Conservation (phyloP, 2,797 vertebrate species). For the Lophotriccus pileatus region DNA sequence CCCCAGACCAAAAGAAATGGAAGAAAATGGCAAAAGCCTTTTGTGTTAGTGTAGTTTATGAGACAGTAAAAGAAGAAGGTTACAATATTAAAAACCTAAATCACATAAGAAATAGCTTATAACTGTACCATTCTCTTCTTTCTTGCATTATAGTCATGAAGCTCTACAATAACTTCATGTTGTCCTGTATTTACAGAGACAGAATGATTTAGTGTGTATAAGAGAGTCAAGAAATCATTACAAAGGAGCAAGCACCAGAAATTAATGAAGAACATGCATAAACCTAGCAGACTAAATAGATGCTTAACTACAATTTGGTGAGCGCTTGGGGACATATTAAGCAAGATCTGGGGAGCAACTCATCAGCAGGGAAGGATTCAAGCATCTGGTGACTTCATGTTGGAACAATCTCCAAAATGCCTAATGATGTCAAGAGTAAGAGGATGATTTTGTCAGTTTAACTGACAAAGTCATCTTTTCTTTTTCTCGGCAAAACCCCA, state of each 20-base stretch:
- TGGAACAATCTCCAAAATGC: background rate
- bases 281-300: constrained; percentile 24
- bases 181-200: background rate
- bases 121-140: background rate
- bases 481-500: background rate
- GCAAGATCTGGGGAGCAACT: background rate
- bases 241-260: background rate
- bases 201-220: background rate
- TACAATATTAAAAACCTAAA: background rate
- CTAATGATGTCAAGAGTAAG: background rate
- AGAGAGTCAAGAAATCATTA: constrained; percentile 3
- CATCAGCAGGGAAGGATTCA: constrained; percentile 5
- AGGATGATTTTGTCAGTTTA: background rate
- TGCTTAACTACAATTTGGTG: constrained; percentile 10
- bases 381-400: background rate
- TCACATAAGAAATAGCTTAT: background rate
- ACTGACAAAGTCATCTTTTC: background rate
- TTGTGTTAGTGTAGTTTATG: background rate
- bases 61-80: background rate
- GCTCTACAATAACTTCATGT: background rate
- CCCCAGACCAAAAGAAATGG: background rate
- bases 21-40: background rate
- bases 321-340: background rate
- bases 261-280: constrained; percentile 14
- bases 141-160: background rate